Conservation (phyloP, 2,113 vertebrate genomes). For the Psammodynastes pulverulentus region DNA sequence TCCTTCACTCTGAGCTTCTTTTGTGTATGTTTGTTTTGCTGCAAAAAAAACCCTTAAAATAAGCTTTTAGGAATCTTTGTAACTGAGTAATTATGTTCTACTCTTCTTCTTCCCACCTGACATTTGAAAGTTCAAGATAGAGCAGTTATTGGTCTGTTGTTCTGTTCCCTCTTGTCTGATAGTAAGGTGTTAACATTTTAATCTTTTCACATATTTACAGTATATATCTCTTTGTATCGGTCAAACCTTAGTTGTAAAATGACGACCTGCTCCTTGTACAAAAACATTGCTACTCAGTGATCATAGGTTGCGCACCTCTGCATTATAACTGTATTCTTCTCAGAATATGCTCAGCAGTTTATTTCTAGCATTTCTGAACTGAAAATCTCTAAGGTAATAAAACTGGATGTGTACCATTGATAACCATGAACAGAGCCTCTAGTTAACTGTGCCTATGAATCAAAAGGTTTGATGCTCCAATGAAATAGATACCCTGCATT, state of each 20-base stretch:
- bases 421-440: constrained; percentile 36
- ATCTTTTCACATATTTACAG: neutral
- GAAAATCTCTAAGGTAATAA: constrained; percentile 39
- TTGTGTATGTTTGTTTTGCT: neutral
- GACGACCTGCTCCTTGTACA: neutral
- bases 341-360: constrained; percentile 40
- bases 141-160: neutral
- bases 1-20: neutral
- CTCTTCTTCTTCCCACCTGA: neutral
- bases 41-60: neutral
- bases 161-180: neutral
- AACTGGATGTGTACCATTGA: constrained; percentile 46
- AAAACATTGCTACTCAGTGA: neutral
- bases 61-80: neutral
- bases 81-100: neutral
- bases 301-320: neutral
- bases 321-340: constrained; percentile 13
- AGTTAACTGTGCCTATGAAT: constrained; percentile 58
- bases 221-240: neutral
- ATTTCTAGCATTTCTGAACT: constrained; percentile 46
- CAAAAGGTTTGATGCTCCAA: constrained; percentile 25
- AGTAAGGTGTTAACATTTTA: neutral
- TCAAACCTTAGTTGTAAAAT: neutral
- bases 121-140: neutral
- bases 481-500: constrained; percentile 30